Percentiles rank a stretch among this genome's conserved stretches.
phyloP scores from a whole-genome alignment of 2,113 vertebrate genomes.

The Saguinus midas region DNA sequence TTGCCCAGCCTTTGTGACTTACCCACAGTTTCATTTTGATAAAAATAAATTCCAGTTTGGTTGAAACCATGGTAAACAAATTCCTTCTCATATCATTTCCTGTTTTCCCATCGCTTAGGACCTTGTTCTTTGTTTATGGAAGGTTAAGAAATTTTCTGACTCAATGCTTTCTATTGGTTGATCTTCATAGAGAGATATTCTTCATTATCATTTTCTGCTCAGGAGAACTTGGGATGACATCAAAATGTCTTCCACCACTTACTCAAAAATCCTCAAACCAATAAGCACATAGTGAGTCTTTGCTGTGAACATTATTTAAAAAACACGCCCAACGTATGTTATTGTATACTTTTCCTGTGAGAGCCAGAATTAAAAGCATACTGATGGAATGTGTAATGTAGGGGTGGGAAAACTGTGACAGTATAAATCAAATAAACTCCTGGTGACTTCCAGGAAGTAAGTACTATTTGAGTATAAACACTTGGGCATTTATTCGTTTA shows the following conservation, averaged over 20 bases:
- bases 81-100: neutral
- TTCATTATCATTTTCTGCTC: neutral
- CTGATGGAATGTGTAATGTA: neutral
- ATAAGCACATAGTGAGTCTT: neutral
- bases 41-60: conserved; percentile 40
- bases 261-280: neutral
- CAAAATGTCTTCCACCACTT: neutral
- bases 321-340: neutral
- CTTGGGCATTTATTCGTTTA: neutral
- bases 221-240: neutral
- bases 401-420: neutral
- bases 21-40: conserved; percentile 13
- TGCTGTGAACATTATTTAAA: neutral
- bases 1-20: conserved; percentile 12
- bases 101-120: conserved; percentile 8
- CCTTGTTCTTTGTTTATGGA: conserved; percentile 32
- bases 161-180: neutral
- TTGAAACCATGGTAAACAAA: conserved; percentile 27
- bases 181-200: neutral
- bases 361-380: neutral
- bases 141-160: conserved; percentile 7
- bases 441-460: neutral
- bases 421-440: neutral
- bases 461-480: neutral
- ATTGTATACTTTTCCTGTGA: neutral